These are phyloP conservation scores for Schlechtendalia chinensis DNA, from an alignment of 1,140 invertebrate genomes.

Conservation along the genomic window DNA sequence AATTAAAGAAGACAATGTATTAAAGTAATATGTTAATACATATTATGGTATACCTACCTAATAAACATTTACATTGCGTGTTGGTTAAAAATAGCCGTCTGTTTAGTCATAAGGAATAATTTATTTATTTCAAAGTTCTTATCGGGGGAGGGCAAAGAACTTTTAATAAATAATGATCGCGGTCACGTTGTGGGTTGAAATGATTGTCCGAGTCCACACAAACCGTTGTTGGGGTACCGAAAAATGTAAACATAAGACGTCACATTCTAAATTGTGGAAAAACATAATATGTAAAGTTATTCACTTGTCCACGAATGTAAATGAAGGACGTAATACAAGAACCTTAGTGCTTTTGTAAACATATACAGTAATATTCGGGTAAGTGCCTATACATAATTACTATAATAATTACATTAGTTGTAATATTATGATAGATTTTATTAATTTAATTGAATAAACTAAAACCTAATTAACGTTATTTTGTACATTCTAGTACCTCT, in stretches of 20 bases:
- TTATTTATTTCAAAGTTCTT: background rate
- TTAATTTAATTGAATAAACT: too few relatives aligned
- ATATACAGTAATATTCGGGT: too few relatives aligned
- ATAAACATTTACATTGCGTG: background rate
- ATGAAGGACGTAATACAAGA: background rate
- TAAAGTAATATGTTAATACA: too few relatives aligned
- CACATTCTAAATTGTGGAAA: background rate
- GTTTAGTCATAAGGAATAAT: background rate
- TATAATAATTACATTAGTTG: too few relatives aligned
- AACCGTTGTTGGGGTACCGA: conserved; percentile 30
- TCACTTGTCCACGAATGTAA: background rate
- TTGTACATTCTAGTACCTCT: too few relatives aligned
- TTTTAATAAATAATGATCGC: background rate
- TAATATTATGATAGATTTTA: too few relatives aligned
- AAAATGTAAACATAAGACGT: conserved; percentile 20
- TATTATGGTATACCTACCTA: too few relatives aligned
- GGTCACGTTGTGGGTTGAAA: conserved; percentile 12
- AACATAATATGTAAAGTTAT: background rate
- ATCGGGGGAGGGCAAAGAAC: background rate
- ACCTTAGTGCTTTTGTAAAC: too few relatives aligned
- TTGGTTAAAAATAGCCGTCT: background rate
- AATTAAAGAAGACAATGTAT: too few relatives aligned
- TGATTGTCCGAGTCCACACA: background rate
- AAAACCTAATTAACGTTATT: too few relatives aligned
- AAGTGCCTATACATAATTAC: too few relatives aligned